phyloP scores from a whole-genome alignment of 1,140 invertebrate species.

The Drosophila parvula region DNA sequence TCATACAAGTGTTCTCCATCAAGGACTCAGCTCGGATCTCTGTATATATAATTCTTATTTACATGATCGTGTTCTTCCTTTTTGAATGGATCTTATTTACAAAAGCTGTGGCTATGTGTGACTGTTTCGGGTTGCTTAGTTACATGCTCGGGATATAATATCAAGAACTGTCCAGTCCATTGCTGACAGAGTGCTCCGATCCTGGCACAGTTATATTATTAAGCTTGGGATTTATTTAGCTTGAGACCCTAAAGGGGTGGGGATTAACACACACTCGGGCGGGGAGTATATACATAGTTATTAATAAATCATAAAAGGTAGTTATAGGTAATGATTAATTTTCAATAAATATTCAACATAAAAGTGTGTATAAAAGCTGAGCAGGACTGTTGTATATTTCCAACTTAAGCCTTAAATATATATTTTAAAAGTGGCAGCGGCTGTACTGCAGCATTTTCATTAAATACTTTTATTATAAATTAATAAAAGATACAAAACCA shows the following conservation, averaged over 20 bases:
- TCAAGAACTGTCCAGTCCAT: conserved; percentile 50
- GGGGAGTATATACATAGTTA: neutral
- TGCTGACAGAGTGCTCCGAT: neutral
- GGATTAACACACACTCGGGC: neutral
- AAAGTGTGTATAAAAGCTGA: neutral
- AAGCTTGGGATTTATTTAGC: neutral
- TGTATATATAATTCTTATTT: conserved; percentile 9
- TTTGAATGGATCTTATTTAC: conserved; percentile 40
- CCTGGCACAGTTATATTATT: neutral
- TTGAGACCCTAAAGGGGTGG: neutral
- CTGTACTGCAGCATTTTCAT: neutral
- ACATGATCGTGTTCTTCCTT: conserved; percentile 8
- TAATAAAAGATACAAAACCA: neutral
- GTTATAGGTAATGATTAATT: neutral
- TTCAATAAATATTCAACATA: neutral
- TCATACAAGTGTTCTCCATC: conserved; percentile 32
- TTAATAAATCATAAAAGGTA: neutral
- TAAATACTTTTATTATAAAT: neutral
- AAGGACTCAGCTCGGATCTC: conserved; percentile 23
- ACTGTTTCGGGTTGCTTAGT: conserved; percentile 36
- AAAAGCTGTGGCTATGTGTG: conserved; percentile 28
- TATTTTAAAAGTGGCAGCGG: neutral
- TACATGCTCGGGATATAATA: conserved; percentile 23
- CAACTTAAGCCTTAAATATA: neutral
- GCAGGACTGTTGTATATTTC: neutral